Evolutionary conservation across 2,888 invertebrate species (phyloP).

Genomic region (Drosophila niveifrons): DNA sequence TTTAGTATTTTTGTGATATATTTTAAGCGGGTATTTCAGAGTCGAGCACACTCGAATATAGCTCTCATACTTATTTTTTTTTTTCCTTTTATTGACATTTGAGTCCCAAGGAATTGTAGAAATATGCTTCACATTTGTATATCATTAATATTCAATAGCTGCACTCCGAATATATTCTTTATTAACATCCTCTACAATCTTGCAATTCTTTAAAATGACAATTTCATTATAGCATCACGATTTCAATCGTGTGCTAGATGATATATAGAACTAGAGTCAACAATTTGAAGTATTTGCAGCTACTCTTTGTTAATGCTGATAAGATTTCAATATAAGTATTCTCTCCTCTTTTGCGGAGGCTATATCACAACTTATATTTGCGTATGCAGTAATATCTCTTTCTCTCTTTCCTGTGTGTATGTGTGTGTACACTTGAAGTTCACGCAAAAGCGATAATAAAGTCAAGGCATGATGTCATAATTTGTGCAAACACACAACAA

Average conservation of each 20-base stretch:
- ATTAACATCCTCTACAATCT: no score
- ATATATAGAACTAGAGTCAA: neutral
- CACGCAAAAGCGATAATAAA: slow-evolving; percentile 71
- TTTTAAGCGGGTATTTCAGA: no score
- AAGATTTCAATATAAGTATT: neutral
- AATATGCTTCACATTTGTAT: neutral
- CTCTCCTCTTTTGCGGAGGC: neutral
- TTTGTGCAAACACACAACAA: slow-evolving; percentile 51
- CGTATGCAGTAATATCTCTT: slow-evolving; percentile 2
- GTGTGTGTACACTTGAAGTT: slow-evolving; percentile 59
- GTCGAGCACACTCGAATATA: no score
- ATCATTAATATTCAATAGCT: neutral
- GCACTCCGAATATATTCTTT: neutral
- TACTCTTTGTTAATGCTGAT: slow-evolving; percentile 20
- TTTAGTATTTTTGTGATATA: no score
- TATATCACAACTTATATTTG: slow-evolving; percentile 22
- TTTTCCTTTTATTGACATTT: no score
- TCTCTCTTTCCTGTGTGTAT: slow-evolving; percentile 6
- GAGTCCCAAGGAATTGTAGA: no score
- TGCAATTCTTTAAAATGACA: neutral
- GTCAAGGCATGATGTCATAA: slow-evolving; percentile 68
- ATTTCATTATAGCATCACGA: neutral
- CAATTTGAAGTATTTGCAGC: neutral
- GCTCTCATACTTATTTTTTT: no score
- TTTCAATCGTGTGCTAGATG: neutral